Percentiles rank a stretch among this genome's conserved stretches.
These are phyloP conservation scores for Sceloporus tristichus DNA, from an alignment of 2,113 vertebrate genomes.

Conservation along the genomic window DNA sequence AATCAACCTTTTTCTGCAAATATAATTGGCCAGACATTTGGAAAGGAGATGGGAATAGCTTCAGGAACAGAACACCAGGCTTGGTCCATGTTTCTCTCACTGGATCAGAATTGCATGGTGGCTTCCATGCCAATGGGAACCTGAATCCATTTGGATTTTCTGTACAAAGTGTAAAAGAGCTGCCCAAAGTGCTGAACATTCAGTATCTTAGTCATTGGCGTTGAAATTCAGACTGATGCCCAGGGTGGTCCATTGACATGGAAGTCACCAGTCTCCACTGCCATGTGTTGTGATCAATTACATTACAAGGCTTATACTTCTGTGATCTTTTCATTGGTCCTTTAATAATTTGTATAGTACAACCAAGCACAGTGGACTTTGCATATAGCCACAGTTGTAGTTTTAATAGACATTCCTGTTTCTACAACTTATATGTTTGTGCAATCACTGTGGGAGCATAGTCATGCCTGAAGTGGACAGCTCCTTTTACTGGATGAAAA, in stretches of 20 bases:
- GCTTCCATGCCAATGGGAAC: too few relatives aligned
- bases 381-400: neutral
- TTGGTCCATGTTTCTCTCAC: neutral
- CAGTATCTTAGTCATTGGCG: too few relatives aligned
- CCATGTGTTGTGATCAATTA: neutral
- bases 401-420: neutral
- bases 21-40: neutral
- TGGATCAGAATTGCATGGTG: fast-evolving
- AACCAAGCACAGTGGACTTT: neutral
- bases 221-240: too few relatives aligned
- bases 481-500: neutral
- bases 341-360: neutral
- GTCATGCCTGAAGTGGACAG: neutral
- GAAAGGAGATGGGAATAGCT: neutral
- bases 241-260: too few relatives aligned
- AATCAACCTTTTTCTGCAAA: neutral
- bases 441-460: neutral
- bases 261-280: neutral
- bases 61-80: too few relatives aligned
- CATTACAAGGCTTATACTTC: neutral
- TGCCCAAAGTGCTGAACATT: too few relatives aligned
- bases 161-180: too few relatives aligned
- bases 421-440: neutral
- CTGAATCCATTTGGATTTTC: too few relatives aligned
- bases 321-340: neutral